phyloP scores from a whole-genome alignment of 2,888 invertebrate species.

The Octodonta nipae region DNA sequence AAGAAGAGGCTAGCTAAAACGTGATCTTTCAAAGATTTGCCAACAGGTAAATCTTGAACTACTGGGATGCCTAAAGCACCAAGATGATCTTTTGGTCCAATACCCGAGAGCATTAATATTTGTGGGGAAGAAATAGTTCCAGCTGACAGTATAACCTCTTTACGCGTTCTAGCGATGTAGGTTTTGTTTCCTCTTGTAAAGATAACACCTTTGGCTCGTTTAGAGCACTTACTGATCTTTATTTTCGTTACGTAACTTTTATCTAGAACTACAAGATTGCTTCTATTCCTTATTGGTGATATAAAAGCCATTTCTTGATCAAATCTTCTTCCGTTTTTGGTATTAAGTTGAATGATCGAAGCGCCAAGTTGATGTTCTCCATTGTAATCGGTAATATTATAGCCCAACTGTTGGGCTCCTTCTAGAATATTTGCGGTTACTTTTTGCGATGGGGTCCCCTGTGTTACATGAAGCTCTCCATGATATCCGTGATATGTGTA shows the following conservation, averaged over 20 bases:
- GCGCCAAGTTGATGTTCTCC: conserved; percentile 48
- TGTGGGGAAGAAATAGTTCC: conserved; percentile 73
- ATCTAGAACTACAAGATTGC: conserved; percentile 56
- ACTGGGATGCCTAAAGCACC: conserved; percentile 43
- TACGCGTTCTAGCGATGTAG: conserved; percentile 40
- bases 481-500: conserved; percentile 5
- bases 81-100: conserved; percentile 52
- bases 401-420: conserved; percentile 47
- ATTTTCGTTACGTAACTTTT: conserved; percentile 47
- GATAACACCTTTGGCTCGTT: conserved; percentile 49
- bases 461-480: conserved; percentile 8
- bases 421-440: conserved; percentile 5
- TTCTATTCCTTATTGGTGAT: conserved; percentile 46
- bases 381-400: conserved; percentile 55
- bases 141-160: conserved; percentile 63
- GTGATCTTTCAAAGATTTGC: conserved; percentile 32
- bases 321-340: conserved; percentile 55
- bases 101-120: conserved; percentile 67
- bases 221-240: conserved; percentile 48
- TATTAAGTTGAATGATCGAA: conserved; percentile 51
- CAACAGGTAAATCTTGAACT: conserved; percentile 55
- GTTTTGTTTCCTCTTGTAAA: conserved; percentile 43
- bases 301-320: conserved; percentile 66
- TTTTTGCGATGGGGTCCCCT: conserved; percentile 4
- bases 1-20: no score